phyloP scores from a whole-genome alignment of 2,113 vertebrate species.

The Lethenteron reissneri region DNA sequence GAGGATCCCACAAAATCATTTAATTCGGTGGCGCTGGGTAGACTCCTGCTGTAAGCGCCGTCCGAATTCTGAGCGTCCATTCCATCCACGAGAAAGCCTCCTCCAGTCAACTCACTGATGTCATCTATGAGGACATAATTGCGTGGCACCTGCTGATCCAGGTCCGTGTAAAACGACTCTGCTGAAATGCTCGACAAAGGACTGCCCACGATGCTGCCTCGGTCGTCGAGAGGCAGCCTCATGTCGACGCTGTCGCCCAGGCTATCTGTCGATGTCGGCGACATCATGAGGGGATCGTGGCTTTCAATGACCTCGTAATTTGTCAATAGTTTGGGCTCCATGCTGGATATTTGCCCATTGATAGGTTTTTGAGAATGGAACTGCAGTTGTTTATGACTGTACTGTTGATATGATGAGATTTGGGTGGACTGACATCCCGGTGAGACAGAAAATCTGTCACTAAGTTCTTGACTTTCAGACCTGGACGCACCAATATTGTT shows the following conservation, averaged over 20 bases:
- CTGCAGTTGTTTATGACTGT: background rate
- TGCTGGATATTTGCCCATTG: conserved; percentile 45
- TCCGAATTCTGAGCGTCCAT: background rate
- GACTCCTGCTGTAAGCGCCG: background rate
- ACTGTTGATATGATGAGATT: conserved; percentile 38
- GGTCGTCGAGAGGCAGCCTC: conserved; percentile 64
- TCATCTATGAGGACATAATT: conserved; percentile 91
- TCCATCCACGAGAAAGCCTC: conserved; percentile 10
- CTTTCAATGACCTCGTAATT: conserved; percentile 84
- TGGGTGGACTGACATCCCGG: conserved; percentile 51
- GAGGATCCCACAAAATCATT: too few species aligned
- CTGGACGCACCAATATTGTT: conserved; percentile 79
- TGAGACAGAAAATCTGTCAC: conserved; percentile 55
- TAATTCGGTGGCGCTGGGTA: too few species aligned
- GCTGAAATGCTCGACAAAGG: conserved; percentile 90
- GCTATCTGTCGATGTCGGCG: conserved; percentile 57
- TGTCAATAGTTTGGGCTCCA: conserved; percentile 73
- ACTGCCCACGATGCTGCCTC: conserved; percentile 69
- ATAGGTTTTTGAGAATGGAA: conserved; percentile 50
- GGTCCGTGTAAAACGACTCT: conserved; percentile 88
- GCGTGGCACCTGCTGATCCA: conserved; percentile 62
- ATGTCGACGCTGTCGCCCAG: conserved; percentile 75
- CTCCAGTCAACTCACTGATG: conserved; percentile 78
- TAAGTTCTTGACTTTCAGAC: conserved; percentile 51
- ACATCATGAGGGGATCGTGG: conserved; percentile 60